Base-by-base conservation (phyloP, 2,888 invertebrate genomes). In the Elegia similella region DNA sequence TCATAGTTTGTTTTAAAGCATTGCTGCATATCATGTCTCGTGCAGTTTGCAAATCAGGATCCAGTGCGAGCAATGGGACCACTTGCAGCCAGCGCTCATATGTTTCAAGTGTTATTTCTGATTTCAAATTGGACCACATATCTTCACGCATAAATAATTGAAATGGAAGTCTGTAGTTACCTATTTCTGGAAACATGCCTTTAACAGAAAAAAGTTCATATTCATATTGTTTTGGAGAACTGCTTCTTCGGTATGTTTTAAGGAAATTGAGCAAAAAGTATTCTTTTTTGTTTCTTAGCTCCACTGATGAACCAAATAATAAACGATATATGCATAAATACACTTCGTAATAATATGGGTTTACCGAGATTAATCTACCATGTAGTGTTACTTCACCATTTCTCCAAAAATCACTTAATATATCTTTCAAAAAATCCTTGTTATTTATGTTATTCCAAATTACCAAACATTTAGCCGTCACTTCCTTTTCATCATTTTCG, bases 11-110 rank as follows among this genome's bases (percentile, higher is more conserved):
- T 70, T 91, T 91, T 23, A 92, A 81, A 56, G 92, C 92, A 59
- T 90, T 92, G 68, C 92, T 92, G 63, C 92, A 92, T 66, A 92
- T 86, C 92, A 92, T 92, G 66, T 92, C 92, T 66, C 76, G 83
- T n/a, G 88, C 86, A 32, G 84, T 88, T 73, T 92, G 92, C 59
- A 80, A 65, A 73, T 91, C 86, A 13, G 81, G 76, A 66, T 92
- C 86, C 16, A 92, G 75, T 32, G 84, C 76, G 42, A 92, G 72
- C 59, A 92, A 75, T 42, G 84, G 70, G 42, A 87, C 90, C 43
- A 84, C 78, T 16, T 89, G 88, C 50, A 92, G 63, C 92, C 92
- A 92, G 38, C 80, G 79, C 67, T 89, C 88, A 61, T 92, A 92
- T 6, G 91, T 88, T 73, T 88, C 88, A 63, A 92, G 68, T 7